These are phyloP conservation scores for Lepisosteus oculatus DNA, from an alignment of 2,113 vertebrate genomes.

Conservation along the genomic window DNA sequence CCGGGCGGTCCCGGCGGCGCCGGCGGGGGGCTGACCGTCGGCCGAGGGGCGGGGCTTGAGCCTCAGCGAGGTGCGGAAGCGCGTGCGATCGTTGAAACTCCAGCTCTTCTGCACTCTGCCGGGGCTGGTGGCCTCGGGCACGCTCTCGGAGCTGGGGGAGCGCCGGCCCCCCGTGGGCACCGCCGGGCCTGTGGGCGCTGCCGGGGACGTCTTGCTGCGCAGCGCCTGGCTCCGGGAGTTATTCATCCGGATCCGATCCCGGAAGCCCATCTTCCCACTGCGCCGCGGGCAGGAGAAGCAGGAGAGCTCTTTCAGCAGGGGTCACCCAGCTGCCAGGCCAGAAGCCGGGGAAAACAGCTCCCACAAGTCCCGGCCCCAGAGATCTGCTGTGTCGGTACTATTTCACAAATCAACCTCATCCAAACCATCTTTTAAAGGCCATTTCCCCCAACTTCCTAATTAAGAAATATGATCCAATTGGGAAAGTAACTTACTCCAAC, in stretches of 20 bases:
- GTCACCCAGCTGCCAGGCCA: too few relatives aligned
- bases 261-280: constrained; percentile 89
- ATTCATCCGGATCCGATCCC: constrained; percentile 88
- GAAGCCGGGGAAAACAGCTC: too few relatives aligned
- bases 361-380: too few relatives aligned
- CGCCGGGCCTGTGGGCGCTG: constrained; percentile 68
- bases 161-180: constrained; percentile 65
- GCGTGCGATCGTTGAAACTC: constrained; percentile 96
- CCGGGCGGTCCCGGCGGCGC: background rate
- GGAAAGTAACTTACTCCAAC: too few relatives aligned
- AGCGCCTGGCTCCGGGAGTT: constrained; percentile 71
- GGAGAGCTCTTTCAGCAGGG: too few relatives aligned
- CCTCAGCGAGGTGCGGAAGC: constrained; percentile 87
- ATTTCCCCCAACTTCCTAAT: too few relatives aligned
- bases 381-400: too few relatives aligned
- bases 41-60: constrained; percentile 75
- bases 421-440: too few relatives aligned
- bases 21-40: constrained; percentile 64
- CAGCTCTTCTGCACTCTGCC: constrained; percentile 97
- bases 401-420: too few relatives aligned
- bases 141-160: constrained; percentile 81
- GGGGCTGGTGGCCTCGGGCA: constrained; percentile 75
- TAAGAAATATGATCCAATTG: too few relatives aligned
- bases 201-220: constrained; percentile 70
- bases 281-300: background rate